Evolutionary conservation across 2,797 vertebrate species (phyloP).

Genomic region (Botia kubotai): DNA sequence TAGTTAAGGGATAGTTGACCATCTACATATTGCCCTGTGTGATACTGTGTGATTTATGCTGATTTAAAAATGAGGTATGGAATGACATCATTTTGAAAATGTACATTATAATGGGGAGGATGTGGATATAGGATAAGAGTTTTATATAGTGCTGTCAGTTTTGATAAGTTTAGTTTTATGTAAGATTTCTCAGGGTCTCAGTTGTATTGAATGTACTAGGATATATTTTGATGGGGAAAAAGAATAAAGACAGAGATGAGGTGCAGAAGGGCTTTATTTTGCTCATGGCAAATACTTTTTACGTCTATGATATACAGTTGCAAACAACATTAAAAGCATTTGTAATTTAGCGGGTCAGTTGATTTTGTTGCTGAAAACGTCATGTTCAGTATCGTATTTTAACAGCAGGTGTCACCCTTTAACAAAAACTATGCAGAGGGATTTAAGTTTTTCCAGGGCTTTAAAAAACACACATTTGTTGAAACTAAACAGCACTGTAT

Average conservation of each 20-base stretch:
- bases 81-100: no score
- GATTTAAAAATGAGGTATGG: not conserved
- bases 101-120: not conserved
- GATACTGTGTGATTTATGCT: not conserved
- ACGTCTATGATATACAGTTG: not conserved
- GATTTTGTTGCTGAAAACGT: not conserved
- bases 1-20: constrained; percentile 23
- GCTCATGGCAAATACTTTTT: no score
- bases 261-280: no score
- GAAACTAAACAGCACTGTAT: not conserved
- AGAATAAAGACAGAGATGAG: no score
- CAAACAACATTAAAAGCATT: no score
- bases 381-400: not conserved
- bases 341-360: not conserved
- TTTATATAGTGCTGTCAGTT: no score
- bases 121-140: not conserved
- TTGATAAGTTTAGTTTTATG: no score
- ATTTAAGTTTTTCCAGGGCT: not conserved
- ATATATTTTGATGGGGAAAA: no score
- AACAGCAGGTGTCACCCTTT: constrained; percentile 35
- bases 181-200: no score
- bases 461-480: not conserved
- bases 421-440: not conserved
- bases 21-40: not conserved
- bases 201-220: no score